phyloP scores from a whole-genome alignment of 2,113 vertebrate species.

The Mobula birostris region DNA sequence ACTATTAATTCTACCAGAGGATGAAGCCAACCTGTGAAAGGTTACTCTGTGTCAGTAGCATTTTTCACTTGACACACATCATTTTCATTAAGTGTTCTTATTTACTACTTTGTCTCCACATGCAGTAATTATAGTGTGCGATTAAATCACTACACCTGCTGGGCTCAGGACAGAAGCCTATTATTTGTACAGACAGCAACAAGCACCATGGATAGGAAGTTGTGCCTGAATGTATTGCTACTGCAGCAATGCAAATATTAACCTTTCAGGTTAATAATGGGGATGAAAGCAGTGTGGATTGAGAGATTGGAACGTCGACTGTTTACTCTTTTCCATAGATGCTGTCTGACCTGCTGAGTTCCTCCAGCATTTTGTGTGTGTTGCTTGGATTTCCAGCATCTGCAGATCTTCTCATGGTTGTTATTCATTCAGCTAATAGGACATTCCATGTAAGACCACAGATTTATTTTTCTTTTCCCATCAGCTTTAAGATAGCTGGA shows the following conservation, averaged over 20 bases:
- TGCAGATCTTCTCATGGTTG: no score
- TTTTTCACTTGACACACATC: not conserved
- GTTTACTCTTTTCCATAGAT: no score
- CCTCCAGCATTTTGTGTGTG: no score
- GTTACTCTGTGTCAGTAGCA: not conserved
- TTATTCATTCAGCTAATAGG: not conserved
- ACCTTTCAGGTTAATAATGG: not conserved
- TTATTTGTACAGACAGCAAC: conserved; percentile 1
- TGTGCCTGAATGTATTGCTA: not conserved
- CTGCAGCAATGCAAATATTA: not conserved
- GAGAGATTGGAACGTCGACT: no score
- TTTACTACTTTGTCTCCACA: conserved; percentile 12
- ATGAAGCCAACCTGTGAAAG: not conserved
- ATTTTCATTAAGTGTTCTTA: not conserved
- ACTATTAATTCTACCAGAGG: not conserved
- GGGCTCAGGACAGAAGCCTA: not conserved
- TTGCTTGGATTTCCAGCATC: no score
- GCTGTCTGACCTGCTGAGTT: no score
- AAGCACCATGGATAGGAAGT: not conserved
- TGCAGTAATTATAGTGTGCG: not conserved
- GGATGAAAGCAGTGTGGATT: not conserved
- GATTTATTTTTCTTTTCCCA: not conserved
- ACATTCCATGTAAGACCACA: not conserved
- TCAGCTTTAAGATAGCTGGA: not conserved
- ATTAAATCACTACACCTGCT: conserved; percentile 11